These are phyloP conservation scores for Bombus terrestris DNA, from an alignment of 1,140 invertebrate genomes.

Conservation along the genomic window DNA sequence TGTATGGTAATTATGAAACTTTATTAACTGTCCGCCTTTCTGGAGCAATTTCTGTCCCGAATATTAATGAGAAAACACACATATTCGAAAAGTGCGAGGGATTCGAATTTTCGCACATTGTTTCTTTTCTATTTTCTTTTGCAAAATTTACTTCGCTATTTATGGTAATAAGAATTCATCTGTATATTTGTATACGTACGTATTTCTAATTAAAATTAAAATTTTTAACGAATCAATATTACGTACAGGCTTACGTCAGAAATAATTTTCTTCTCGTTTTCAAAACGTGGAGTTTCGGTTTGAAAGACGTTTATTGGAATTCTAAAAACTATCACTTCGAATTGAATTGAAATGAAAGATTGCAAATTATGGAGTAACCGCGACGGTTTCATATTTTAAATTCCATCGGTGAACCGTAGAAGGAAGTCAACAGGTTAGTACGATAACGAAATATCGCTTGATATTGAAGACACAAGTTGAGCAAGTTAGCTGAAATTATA, in stretches of 20 bases:
- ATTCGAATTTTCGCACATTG: neutral
- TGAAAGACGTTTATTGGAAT: neutral
- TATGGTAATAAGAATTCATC: too few relatives aligned
- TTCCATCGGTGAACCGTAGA: neutral
- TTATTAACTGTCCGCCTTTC: conserved; percentile 22
- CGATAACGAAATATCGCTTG: neutral
- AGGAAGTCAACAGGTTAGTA: neutral
- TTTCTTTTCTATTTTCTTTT: neutral
- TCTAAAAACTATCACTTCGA: neutral
- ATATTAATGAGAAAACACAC: neutral
- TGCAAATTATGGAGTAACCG: neutral
- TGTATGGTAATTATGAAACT: conserved; percentile 30
- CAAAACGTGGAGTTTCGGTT: neutral
- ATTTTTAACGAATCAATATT: too few relatives aligned
- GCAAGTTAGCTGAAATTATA: neutral
- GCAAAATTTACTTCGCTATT: neutral
- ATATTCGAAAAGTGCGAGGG: neutral
- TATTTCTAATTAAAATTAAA: too few relatives aligned
- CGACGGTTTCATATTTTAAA: neutral
- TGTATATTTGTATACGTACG: too few relatives aligned
- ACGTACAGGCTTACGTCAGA: too few relatives aligned
- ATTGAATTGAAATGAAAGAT: too few relatives aligned
- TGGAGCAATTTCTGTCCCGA: neutral
- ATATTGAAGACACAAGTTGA: neutral
- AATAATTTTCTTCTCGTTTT: too few relatives aligned